These are phyloP conservation scores for Eubasilissa splendida DNA, from an alignment of 2,888 invertebrate species.

Conservation along the genomic window DNA sequence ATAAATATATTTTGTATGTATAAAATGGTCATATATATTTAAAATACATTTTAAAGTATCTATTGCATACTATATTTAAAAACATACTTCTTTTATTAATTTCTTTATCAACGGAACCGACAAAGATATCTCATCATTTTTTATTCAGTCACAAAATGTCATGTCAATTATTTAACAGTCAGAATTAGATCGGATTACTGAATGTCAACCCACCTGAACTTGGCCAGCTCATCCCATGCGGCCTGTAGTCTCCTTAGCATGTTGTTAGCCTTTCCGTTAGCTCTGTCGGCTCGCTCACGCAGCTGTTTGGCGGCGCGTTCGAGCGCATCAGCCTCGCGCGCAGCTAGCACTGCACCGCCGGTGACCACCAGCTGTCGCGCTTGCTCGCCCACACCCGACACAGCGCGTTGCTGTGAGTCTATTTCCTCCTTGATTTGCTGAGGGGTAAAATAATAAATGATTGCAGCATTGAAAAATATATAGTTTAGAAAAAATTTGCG, in stretches of 20 bases:
- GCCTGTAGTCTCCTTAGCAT: slow-evolving; percentile 83
- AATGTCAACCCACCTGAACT: slow-evolving; percentile 75
- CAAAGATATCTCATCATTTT: too few relatives aligned
- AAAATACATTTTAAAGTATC: too few relatives aligned
- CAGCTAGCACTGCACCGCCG: slow-evolving; percentile 92
- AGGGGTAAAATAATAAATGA: slow-evolving; percentile 52
- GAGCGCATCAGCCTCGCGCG: slow-evolving; percentile 83
- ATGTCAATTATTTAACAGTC: too few relatives aligned
- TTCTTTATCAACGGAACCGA: too few relatives aligned
- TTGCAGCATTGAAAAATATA: neutral
- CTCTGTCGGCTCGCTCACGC: slow-evolving; percentile 86
- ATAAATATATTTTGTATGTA: neutral
- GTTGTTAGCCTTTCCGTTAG: slow-evolving; percentile 85
- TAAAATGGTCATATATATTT: neutral
- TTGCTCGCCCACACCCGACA: slow-evolving; percentile 90
- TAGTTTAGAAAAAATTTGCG: too few relatives aligned
- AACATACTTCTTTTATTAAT: too few relatives aligned
- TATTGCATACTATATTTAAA: too few relatives aligned
- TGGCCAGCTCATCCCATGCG: slow-evolving; percentile 90
- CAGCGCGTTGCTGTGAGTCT: slow-evolving; percentile 87
- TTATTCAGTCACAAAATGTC: too few relatives aligned
- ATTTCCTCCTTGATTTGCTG: slow-evolving; percentile 92
- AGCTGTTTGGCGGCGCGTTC: slow-evolving; percentile 90
- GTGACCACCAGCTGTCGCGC: slow-evolving; percentile 91
- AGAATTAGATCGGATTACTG: too few relatives aligned